These are phyloP conservation scores for Thymallus thymallus DNA, from an alignment of 2,113 vertebrate species.

Conservation along the genomic window DNA sequence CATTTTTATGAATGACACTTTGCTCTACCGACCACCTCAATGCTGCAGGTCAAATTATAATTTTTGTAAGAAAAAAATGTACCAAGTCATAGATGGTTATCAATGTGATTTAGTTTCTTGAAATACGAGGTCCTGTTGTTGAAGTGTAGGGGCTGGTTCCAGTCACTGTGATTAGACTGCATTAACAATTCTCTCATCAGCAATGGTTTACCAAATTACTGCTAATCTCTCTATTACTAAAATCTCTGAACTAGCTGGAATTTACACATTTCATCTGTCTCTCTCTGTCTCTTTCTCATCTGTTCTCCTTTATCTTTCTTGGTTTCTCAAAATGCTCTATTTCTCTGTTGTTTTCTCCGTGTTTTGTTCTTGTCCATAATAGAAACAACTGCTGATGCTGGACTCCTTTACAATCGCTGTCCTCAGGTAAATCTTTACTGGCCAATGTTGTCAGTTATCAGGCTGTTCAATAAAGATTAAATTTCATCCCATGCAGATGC, in stretches of 20 bases:
- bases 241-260: constrained; percentile 45
- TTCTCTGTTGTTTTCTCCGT: constrained; percentile 19
- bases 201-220: constrained; percentile 44
- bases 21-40: constrained; percentile 1
- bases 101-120: constrained; percentile 11
- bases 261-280: background rate
- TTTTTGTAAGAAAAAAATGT: constrained; percentile 14
- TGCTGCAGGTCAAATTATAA: constrained; percentile 14
- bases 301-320: constrained; percentile 5
- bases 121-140: constrained; percentile 28
- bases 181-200: constrained; percentile 44
- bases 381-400: constrained; percentile 53
- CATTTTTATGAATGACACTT: constrained; percentile 33
- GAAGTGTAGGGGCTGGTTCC: constrained; percentile 37
- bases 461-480: constrained; percentile 56
- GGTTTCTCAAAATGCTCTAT: background rate
- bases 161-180: constrained; percentile 62
- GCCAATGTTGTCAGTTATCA: constrained; percentile 42
- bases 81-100: constrained; percentile 3
- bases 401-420: constrained; percentile 57
- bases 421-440: constrained; percentile 68
- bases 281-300: constrained; percentile 22
- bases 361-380: constrained; percentile 26
- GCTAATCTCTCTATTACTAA: constrained; percentile 9
- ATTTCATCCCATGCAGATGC: constrained; percentile 19